Conservation (phyloP, 1,140 invertebrate species). For the Philaenus spumarius region DNA sequence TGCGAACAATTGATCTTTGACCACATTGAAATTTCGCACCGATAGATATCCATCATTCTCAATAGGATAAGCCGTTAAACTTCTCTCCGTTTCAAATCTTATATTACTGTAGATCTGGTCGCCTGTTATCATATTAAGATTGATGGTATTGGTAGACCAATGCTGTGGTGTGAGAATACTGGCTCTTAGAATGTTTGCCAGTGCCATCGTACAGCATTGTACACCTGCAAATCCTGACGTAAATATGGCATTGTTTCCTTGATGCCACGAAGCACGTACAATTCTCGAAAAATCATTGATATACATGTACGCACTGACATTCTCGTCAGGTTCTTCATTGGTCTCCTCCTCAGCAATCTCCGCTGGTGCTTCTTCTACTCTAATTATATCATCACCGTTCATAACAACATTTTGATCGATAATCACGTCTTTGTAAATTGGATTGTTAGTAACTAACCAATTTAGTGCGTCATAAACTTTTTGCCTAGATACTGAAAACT, state of each 20-base stretch:
- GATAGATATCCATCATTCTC: too few relatives aligned
- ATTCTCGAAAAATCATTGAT: background rate
- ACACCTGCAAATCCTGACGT: slow-evolving; percentile 1
- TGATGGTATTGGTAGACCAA: too few relatives aligned
- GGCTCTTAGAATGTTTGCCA: slow-evolving; percentile 15
- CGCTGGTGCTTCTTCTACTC: background rate
- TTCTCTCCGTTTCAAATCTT: too few relatives aligned
- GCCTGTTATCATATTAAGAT: too few relatives aligned
- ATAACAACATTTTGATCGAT: background rate
- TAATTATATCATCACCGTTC: background rate
- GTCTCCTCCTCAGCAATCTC: background rate
- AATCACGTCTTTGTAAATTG: background rate
- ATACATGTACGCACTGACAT: too few relatives aligned
- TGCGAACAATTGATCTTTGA: too few relatives aligned
- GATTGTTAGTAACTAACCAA: background rate
- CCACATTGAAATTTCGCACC: too few relatives aligned
- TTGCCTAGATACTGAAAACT: background rate
- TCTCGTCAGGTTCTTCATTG: background rate
- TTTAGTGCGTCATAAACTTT: background rate
- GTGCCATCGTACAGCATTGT: slow-evolving; percentile 8
- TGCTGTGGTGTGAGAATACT: too few relatives aligned
- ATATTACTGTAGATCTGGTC: too few relatives aligned
- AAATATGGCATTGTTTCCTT: background rate
- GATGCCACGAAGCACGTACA: background rate
- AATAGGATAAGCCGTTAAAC: too few relatives aligned